Base-by-base conservation (phyloP, 2,888 invertebrate genomes). In the Chymomyza caudatula region DNA sequence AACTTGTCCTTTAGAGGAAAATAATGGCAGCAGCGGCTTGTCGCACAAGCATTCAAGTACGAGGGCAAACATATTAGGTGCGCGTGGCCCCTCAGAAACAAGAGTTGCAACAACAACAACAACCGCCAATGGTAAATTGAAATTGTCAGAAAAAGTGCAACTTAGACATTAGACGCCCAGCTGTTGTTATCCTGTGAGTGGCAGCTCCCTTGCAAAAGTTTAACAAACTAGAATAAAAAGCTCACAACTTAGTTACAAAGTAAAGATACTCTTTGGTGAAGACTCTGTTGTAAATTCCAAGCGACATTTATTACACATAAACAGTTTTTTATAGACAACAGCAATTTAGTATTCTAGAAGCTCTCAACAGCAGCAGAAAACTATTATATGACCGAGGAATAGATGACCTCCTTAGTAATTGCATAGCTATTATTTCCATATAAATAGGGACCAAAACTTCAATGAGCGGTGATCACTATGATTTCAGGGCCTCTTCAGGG, bases 11-110 rank as follows among this genome's bases (percentile, higher is more conserved):
- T 53, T 53, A 53, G n/a, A 6, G 25, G 25, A 25, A 53, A 22
- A 53, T 20, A 53, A 25, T 25, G 53, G 17, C 19, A 47, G 11
- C 15, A 44, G 51, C 51, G 51, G 51, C n/a, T 47, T 58, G 23
- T 23, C 3, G 13, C 17, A 19, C 17, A 4, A 17, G 5, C 44
- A 42, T 61, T 47, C 47, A 55, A 49, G 55, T 55, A 61, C 55
- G 47, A 61, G 61, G 61, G 20, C 55, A 29, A 61, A 54, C 29
- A 25, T 17, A 47, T 61, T 61, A 29, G 22, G 4, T 15, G 44
- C 22, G 20, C 53, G 53, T 53, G 53, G 53, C 8, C 4, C 19
- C 51, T 19, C 51, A 22, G 20, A 19, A 19, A 51, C 19, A 51
- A 20, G 6, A 51, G 17, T 17, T 5, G 22, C 52, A 52, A 22